Conservation (phyloP, 1,140 invertebrate genomes). For the Drosophila pseudoananassae region DNA sequence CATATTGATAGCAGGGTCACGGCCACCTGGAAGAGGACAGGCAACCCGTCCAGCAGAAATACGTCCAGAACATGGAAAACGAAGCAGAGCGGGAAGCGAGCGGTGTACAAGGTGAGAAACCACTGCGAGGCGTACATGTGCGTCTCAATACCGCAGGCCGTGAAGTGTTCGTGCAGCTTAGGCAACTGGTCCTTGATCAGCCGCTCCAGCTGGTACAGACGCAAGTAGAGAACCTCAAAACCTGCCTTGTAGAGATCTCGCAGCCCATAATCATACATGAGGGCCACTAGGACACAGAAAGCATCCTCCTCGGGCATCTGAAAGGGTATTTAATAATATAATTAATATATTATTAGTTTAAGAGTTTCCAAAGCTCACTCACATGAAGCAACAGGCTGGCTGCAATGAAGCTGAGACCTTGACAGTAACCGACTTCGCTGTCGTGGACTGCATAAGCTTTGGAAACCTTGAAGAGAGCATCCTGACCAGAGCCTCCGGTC, state of each 20-base stretch:
- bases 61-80: conserved; percentile 99
- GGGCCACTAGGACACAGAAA: conserved; percentile 97
- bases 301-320: conserved; percentile 99
- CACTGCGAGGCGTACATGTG: conserved; percentile 99
- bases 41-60: conserved; percentile 96
- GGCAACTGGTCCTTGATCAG: conserved; percentile 94
- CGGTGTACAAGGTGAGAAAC: conserved; percentile 99
- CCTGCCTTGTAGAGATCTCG: conserved; percentile 98
- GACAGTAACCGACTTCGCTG: conserved; percentile 98
- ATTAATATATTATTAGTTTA: background rate
- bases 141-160: conserved; percentile 95
- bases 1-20: conserved; percentile 96
- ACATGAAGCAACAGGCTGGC: conserved; percentile 98
- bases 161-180: conserved; percentile 96
- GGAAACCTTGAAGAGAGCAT: conserved; percentile 97
- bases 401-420: conserved; percentile 98
- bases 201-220: conserved; percentile 98
- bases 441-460: conserved; percentile 99
- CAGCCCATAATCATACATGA: conserved; percentile 98
- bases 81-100: conserved; percentile 98
- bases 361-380: conserved; percentile 83
- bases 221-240: conserved; percentile 97
- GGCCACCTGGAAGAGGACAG: conserved; percentile 98
- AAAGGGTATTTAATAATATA: background rate
- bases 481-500: conserved; percentile 93